Conservation (phyloP, 2,113 vertebrate genomes). For the Myrmecobius fasciatus region DNA sequence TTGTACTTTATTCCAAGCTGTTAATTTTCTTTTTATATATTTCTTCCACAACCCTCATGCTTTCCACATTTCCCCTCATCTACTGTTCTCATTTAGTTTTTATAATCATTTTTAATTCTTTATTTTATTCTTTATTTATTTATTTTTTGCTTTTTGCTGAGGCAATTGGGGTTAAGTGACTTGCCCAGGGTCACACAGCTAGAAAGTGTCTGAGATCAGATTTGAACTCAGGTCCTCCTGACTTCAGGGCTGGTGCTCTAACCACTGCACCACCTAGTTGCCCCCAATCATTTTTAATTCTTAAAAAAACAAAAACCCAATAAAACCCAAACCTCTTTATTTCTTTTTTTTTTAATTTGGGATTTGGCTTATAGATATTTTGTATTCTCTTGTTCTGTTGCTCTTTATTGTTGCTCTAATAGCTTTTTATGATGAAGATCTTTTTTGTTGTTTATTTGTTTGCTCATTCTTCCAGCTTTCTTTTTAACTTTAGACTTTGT, state of each 20-base stretch:
- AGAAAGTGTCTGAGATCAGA: too few species aligned
- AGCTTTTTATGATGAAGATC: not conserved
- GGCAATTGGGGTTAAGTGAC: too few species aligned
- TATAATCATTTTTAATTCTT: not conserved
- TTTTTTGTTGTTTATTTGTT: not conserved
- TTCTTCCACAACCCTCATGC: not conserved
- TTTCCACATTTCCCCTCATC: not conserved
- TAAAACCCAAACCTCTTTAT: not conserved
- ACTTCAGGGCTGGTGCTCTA: too few species aligned
- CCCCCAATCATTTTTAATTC: too few species aligned
- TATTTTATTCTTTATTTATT: too few species aligned
- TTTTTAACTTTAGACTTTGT: not conserved
- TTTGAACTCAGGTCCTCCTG: too few species aligned
- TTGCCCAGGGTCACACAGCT: too few species aligned
- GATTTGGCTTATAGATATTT: not conserved
- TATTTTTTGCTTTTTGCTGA: too few species aligned
- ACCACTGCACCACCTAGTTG: too few species aligned
- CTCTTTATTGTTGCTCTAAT: not conserved
- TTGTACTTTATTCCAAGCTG: not conserved
- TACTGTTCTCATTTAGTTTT: not conserved
- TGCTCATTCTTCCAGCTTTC: not conserved
- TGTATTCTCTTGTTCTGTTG: not conserved
- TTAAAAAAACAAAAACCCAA: not conserved
- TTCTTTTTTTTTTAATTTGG: not conserved
- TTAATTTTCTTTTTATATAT: not conserved